Conservation (phyloP, 2,113 vertebrate genomes). For the Blennius ocellaris region DNA sequence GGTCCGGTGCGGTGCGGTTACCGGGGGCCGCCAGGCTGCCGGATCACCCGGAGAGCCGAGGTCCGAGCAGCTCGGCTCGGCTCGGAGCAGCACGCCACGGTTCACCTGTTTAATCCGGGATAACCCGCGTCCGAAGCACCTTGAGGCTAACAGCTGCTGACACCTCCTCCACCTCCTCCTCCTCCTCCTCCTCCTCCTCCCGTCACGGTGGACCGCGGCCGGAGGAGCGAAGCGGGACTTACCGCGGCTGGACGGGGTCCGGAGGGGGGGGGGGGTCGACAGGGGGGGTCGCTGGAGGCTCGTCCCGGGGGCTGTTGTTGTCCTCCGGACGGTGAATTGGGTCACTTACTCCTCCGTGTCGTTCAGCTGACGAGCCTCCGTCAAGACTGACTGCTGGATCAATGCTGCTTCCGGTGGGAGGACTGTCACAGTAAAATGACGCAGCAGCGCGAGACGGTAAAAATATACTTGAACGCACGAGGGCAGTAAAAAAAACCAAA, state of each 20-base stretch:
- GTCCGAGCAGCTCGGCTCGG: too few relatives aligned
- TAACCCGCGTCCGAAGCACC: slow-evolving; percentile 51
- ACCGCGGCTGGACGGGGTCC: neutral
- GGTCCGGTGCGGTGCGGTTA: too few relatives aligned
- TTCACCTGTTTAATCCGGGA: slow-evolving; percentile 64
- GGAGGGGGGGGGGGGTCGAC: neutral
- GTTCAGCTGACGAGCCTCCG: slow-evolving; percentile 62
- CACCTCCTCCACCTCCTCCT: slow-evolving; percentile 22
- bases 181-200: neutral
- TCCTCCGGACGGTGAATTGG: slow-evolving; percentile 39
- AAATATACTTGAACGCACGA: too few relatives aligned
- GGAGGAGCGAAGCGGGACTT: slow-evolving; percentile 14
- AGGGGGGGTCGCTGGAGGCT: neutral
- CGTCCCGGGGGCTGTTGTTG: slow-evolving; percentile 23
- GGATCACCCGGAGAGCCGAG: too few relatives aligned
- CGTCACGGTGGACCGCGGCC: neutral
- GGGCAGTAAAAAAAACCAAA: too few relatives aligned
- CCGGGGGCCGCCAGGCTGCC: too few relatives aligned
- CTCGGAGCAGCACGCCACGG: too few relatives aligned
- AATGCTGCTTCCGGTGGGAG: slow-evolving; percentile 30
- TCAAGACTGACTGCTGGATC: neutral
- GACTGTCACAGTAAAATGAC: slow-evolving; percentile 51
- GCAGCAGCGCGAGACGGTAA: rapidly evolving
- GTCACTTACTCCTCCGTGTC: slow-evolving; percentile 36
- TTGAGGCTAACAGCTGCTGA: slow-evolving; percentile 70